Base-by-base conservation (phyloP, 2,888 invertebrate species). In the Xestia c-nigrum region DNA sequence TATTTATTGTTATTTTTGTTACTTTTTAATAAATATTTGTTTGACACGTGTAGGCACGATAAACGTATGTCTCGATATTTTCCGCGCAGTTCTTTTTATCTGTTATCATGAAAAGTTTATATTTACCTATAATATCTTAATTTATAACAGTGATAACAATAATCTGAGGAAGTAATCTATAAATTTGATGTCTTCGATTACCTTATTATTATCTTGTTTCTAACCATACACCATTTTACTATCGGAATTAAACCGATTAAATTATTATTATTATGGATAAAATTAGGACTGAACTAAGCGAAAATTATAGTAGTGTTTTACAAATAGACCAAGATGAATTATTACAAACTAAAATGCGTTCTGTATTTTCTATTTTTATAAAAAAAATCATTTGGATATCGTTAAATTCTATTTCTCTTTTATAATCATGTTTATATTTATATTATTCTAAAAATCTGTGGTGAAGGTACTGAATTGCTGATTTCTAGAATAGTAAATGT, bases 361-460 rank as follows among this genome's bases (percentile, higher is more conserved):
- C 77, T 67, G 73, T 86, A 77, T 75, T 84, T 85, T 86, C 83
- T 78, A 84, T 83, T 84, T 86, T 85, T 84, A 80, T 84, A 84
- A 74, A 71, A 31, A n/a, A 73, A 74, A 76, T 79, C 12, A 68
- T 85, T 81, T 85, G 81, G 63, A 75, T 64, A 46, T 84, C 21
- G 55, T 84, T 72, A 86, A 84, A 84, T 73, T 75, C 55, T 80
- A 80, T 77, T 85, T 72, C 76, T 73, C 72, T 85, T 86, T 78
- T 82, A 73, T 47, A 57, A 84, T 74, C 80, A 73, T 75, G 65
- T 74, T 59, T 77, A 65, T 64, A 52, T 75, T 52, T 73, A 64
- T 65, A 75, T 81, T 78, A 76, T 73, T 81, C 70, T 57, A 83
- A 65, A 76, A 76, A 73, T 87, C 73, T 59, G 72, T 73, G 63